phyloP scores from a whole-genome alignment of 2,888 invertebrate genomes.

The Eupithecia abbreviata region DNA sequence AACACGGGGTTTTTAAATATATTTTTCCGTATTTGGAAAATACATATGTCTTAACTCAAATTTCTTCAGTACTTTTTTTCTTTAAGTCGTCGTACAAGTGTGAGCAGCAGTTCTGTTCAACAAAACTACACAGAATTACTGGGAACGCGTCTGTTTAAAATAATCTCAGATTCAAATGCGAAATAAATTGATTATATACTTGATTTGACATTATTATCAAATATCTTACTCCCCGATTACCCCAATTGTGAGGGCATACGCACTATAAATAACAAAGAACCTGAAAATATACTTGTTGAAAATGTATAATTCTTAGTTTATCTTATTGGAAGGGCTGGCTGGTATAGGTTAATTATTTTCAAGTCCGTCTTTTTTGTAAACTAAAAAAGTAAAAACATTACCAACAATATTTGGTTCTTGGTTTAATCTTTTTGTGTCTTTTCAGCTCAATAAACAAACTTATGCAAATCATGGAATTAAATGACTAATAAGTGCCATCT shows the following conservation, averaged over 20 bases:
- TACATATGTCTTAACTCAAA: no score
- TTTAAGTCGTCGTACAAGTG: no score
- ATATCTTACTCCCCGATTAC: no score
- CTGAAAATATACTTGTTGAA: neutral
- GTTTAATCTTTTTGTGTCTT: neutral
- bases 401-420: neutral
- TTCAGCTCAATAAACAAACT: conserved; percentile 19
- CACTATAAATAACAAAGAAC: no score
- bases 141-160: neutral
- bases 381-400: neutral
- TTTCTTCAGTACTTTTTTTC: no score
- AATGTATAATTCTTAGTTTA: neutral
- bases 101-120: no score
- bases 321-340: no score
- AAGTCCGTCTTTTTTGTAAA: neutral
- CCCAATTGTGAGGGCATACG: no score
- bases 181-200: neutral
- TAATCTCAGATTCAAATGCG: neutral
- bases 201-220: no score
- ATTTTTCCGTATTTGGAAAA: no score
- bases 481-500: conserved; percentile 38
- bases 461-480: conserved; percentile 40
- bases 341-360: no score
- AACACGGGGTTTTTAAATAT: no score
- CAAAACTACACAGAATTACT: neutral